phyloP scores from a whole-genome alignment of 2,797 vertebrate genomes.

The Trematomus bernacchii region DNA sequence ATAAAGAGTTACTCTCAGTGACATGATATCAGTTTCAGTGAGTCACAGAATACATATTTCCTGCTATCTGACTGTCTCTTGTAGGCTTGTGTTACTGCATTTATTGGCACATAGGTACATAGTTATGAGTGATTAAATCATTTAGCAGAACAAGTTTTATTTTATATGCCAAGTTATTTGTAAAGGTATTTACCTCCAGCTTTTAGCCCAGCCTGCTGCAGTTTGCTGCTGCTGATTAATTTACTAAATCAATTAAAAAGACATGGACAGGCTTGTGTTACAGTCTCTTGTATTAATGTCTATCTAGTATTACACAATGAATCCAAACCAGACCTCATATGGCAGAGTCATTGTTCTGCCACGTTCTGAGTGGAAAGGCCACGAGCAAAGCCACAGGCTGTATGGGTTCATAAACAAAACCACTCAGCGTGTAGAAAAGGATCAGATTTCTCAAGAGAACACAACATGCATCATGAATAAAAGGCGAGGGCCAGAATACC shows the following conservation, averaged over 20 bases:
- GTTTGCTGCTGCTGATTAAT: slow-evolving; percentile 53
- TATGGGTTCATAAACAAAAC: slow-evolving; percentile 51
- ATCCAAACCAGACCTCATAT: slow-evolving; percentile 41
- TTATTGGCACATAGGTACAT: neutral
- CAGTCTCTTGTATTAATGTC: slow-evolving; percentile 49
- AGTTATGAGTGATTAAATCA: neutral
- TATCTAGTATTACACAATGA: slow-evolving; percentile 64
- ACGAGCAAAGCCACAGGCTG: slow-evolving; percentile 33
- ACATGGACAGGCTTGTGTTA: slow-evolving; percentile 63
- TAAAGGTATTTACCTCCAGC: slow-evolving; percentile 16
- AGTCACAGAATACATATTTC: slow-evolving; percentile 34
- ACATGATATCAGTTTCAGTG: slow-evolving; percentile 9
- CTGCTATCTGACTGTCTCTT: neutral
- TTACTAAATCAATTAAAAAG: slow-evolving; percentile 66
- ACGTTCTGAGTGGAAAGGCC: slow-evolving; percentile 39
- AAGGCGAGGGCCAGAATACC: slow-evolving; percentile 44
- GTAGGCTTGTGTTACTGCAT: neutral
- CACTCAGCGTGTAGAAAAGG: slow-evolving; percentile 36
- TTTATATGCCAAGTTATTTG: slow-evolving; percentile 1
- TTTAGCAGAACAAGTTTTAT: slow-evolving; percentile 9
- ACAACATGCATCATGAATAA: slow-evolving; percentile 66
- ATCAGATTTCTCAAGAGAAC: slow-evolving; percentile 59
- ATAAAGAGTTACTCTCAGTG: neutral
- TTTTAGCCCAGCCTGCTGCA: neutral
- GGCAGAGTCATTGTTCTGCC: slow-evolving; percentile 42